Base-by-base conservation (phyloP, 2,113 vertebrate genomes). In the Rhinichthys klamathensis region DNA sequence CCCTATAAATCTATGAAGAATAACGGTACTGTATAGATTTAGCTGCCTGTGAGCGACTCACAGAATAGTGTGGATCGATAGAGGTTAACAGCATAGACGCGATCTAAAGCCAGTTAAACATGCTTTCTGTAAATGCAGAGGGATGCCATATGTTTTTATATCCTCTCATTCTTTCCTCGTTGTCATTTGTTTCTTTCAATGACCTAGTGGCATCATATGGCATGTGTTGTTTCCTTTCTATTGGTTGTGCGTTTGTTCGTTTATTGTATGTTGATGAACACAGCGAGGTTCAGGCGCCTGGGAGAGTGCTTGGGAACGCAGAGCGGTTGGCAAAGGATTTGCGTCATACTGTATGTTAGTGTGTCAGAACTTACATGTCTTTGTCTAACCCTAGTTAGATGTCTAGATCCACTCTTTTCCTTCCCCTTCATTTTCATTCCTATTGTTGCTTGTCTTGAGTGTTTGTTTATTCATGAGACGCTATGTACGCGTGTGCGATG, bases 11-110 rank as follows among this genome's bases (percentile, higher is more conserved):
- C 94, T 95, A 93, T 92, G 91, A 94, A 92, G 91, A 93, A 93
- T 90, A 90, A 94, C 92, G 93, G 93, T 95, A 95, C 95, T 95
- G 95, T 95, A 95, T 95, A 95, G 94, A 95, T 94, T 94, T 95
- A 95, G 95, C 93, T 92, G 93, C 94, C 93, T 94, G 92, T 93
- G 93, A 91, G 86, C 92, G 94, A 93, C 93, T 91, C 93, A 93
- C 93, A 94, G 93, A 93, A 94, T 94, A 94, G 94, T 93, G 92
- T 93, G 93, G 93, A 93, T 93, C 93, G 93, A 93, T 95, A 94
- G 94, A 94, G 93, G 82, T 89, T 83, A 78, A 80, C 85, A 41
- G 92, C 89, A 89, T 94, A 94, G 92, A 94, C 83, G 92, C 91
- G 91, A 94, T 94, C 69, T 86, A 94, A 94, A 93, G 92, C 92